Conservation (phyloP, 2,888 invertebrate species). For the Ennomos quercinarius region DNA sequence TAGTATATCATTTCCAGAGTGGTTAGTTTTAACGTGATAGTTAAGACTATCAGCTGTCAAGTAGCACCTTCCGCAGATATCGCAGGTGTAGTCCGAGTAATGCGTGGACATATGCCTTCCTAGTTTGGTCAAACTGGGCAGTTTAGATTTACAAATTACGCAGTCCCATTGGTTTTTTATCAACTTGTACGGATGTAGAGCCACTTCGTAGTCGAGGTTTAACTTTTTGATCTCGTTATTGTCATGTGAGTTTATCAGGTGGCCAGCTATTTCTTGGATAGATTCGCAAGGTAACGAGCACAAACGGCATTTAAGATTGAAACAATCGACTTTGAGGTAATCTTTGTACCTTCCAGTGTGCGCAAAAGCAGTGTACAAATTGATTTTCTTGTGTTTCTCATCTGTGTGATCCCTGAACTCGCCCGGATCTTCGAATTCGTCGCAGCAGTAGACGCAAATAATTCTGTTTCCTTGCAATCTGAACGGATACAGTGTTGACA, state of each 20-base stretch:
- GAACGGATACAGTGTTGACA: slow-evolving; percentile 75
- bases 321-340: slow-evolving; percentile 71
- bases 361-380: slow-evolving; percentile 66
- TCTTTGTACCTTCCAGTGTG: slow-evolving; percentile 63
- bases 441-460: slow-evolving; percentile 76
- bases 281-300: slow-evolving; percentile 56
- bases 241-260: slow-evolving; percentile 59
- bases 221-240: slow-evolving; percentile 46
- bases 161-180: slow-evolving; percentile 65
- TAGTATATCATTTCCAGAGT: slow-evolving; percentile 54
- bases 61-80: slow-evolving; percentile 70
- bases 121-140: slow-evolving; percentile 63
- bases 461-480: slow-evolving; percentile 64
- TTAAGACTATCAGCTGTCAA: slow-evolving; percentile 64
- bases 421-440: slow-evolving; percentile 63
- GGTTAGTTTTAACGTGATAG: slow-evolving; percentile 66
- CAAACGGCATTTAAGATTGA: slow-evolving; percentile 63
- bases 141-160: slow-evolving; percentile 59
- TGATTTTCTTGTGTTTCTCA: slow-evolving; percentile 58
- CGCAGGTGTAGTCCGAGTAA: slow-evolving; percentile 69
- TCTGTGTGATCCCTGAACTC: slow-evolving; percentile 65
- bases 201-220: slow-evolving; percentile 60
- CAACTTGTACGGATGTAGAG: slow-evolving; percentile 68
- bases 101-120: slow-evolving; percentile 71
- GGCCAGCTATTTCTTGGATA: slow-evolving; percentile 59